Percentiles rank a stretch among this genome's conserved stretches.
These are phyloP conservation scores for Prietella phreatophila DNA, from an alignment of 2,113 vertebrate species.

Conservation along the genomic window DNA sequence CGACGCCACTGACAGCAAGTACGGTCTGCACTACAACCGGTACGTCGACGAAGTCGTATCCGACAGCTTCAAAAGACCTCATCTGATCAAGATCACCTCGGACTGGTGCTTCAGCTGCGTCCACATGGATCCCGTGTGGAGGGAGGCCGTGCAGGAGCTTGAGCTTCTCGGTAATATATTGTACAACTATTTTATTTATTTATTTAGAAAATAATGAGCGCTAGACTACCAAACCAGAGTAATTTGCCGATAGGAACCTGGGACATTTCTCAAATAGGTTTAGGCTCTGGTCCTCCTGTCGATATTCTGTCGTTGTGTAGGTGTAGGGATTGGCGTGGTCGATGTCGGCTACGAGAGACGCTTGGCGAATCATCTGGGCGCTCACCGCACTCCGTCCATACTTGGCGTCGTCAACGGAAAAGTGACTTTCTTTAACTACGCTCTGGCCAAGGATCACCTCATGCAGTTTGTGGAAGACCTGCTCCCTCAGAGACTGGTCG, in stretches of 20 bases:
- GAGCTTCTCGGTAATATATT: constrained; percentile 79
- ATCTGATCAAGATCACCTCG: constrained; percentile 95
- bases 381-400: constrained; percentile 90
- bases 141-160: constrained; percentile 89
- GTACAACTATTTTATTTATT: background rate
- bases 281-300: background rate
- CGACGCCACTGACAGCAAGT: constrained; percentile 84
- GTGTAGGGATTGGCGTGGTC: constrained; percentile 91
- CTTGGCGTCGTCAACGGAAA: constrained; percentile 89
- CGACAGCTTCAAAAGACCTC: constrained; percentile 87
- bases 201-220: background rate
- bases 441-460: constrained; percentile 85
- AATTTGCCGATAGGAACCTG: background rate
- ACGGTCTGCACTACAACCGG: constrained; percentile 86
- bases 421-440: constrained; percentile 90
- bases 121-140: constrained; percentile 96
- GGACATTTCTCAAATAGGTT: background rate
- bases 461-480: constrained; percentile 90
- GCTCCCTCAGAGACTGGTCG: constrained; percentile 87
- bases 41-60: constrained; percentile 88
- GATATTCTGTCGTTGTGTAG: constrained; percentile 63
- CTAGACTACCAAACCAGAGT: background rate
- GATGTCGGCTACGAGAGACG: constrained; percentile 90
- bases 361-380: constrained; percentile 89
- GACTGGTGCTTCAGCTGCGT: constrained; percentile 98